phyloP scores from a whole-genome alignment of 2,797 vertebrate species.

The Melanotaenia maccullochi region DNA sequence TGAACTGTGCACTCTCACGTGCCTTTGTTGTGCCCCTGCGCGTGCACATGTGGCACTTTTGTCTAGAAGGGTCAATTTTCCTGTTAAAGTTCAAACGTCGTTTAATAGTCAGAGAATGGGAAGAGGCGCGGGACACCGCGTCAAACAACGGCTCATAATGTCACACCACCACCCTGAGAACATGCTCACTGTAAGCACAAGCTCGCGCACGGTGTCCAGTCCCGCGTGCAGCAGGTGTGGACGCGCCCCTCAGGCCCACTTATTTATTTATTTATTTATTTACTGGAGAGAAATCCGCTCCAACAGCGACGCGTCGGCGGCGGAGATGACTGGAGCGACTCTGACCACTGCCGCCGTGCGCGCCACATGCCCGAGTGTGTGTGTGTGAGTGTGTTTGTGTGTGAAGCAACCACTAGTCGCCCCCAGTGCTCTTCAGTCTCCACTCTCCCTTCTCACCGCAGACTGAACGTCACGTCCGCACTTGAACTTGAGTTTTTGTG shows the following conservation, averaged over 20 bases:
- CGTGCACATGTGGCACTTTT: neutral
- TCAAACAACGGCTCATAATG: neutral
- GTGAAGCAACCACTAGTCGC: constrained; percentile 98
- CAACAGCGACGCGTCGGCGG: constrained; percentile 10
- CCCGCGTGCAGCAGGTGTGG: neutral
- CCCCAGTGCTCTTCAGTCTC: constrained; percentile 98
- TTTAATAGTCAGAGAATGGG: neutral
- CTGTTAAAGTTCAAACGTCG: too few species aligned
- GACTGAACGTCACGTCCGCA: constrained; percentile 99
- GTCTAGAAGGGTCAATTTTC: neutral
- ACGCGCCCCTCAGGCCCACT: constrained; percentile 19
- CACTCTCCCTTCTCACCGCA: constrained; percentile 94
- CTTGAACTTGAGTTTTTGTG: constrained; percentile 99
- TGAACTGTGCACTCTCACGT: too few species aligned
- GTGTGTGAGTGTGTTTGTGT: constrained; percentile 46
- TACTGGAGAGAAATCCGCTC: neutral
- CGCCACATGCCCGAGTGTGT: constrained; percentile 36
- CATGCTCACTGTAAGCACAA: neutral
- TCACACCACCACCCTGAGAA: neutral
- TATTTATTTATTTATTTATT: too few species aligned
- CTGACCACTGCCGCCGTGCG: constrained; percentile 62
- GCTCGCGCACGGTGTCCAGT: constrained; percentile 37
- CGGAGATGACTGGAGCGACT: constrained; percentile 43
- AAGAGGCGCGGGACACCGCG: neutral
- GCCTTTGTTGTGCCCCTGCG: neutral